Evolutionary conservation across 35 echinoderm and acorn worm genomes (phyloP).

Genomic region (Amphiura filiformis): DNA sequence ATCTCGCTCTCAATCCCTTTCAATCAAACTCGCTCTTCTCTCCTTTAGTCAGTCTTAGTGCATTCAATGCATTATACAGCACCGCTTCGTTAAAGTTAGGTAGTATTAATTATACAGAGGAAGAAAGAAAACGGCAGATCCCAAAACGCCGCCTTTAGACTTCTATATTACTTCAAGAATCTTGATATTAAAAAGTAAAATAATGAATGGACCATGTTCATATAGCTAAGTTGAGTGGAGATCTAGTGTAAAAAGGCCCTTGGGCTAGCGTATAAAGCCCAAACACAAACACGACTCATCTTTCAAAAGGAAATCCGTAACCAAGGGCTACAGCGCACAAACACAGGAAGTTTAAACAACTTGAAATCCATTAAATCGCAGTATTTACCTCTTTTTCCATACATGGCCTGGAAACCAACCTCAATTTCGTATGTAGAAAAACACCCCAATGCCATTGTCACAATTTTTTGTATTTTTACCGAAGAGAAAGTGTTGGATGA

Average conservation of each 20-base stretch:
- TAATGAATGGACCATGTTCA: conserved; percentile 6
- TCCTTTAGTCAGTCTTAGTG: neutral
- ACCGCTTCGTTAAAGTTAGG: neutral
- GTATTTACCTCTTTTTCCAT: conserved; percentile 1
- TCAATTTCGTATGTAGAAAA: conserved; percentile 7
- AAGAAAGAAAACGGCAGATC: neutral
- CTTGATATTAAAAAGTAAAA: neutral
- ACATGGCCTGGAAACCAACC: neutral
- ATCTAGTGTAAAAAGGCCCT: conserved; percentile 7
- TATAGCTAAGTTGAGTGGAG: neutral
- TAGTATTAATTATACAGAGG: neutral
- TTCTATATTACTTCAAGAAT: neutral
- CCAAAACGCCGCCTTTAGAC: neutral
- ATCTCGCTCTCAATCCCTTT: no score
- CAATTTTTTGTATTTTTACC: neutral
- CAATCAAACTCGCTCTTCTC: neutral
- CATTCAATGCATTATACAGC: no score
- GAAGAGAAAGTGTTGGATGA: neutral
- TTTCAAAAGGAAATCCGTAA: conserved; percentile 7
- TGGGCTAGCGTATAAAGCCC: neutral
- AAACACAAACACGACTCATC: conserved; percentile 6
- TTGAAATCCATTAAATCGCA: conserved; percentile 15
- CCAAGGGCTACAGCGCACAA: neutral
- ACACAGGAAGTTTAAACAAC: conserved; percentile 8
- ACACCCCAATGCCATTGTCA: conserved; percentile 9